Percentiles rank a stretch among this genome's conserved stretches.
phyloP scores from a whole-genome alignment of 2,888 invertebrate genomes.

The Chrysomela aeneicollis region DNA sequence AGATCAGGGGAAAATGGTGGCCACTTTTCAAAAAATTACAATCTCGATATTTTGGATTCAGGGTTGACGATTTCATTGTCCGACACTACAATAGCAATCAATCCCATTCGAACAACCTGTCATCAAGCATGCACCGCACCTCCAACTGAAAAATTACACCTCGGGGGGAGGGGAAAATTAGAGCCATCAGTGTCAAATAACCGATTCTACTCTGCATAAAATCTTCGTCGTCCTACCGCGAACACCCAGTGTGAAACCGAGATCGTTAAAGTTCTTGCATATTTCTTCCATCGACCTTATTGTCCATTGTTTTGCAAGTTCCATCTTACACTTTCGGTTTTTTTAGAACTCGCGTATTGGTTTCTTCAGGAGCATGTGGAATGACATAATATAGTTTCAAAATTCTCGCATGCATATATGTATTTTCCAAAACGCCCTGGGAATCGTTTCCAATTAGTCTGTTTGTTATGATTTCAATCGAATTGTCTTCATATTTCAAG shows the following conservation, averaged over 20 bases:
- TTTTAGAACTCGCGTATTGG: background rate
- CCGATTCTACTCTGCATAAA: constrained; percentile 53
- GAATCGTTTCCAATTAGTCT: background rate
- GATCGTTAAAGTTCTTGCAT: constrained; percentile 32
- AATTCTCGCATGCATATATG: constrained; percentile 9
- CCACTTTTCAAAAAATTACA: too few relatives aligned
- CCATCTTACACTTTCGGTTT: background rate
- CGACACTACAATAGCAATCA: constrained; percentile 1
- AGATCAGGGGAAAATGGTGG: too few relatives aligned
- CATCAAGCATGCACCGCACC: constrained; percentile 13
- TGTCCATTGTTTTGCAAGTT: constrained; percentile 35
- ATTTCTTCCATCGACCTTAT: constrained; percentile 34
- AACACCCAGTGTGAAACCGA: constrained; percentile 41
- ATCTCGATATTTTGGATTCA: background rate
- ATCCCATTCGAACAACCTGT: constrained; percentile 13
- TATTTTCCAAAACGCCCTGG: background rate
- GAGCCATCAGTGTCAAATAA: background rate
- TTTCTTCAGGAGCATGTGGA: background rate
- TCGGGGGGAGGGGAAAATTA: constrained; percentile 20
- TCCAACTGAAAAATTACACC: background rate
- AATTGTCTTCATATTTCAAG: background rate
- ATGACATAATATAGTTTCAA: background rate
- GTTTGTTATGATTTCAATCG: background rate
- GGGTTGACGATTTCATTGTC: background rate
- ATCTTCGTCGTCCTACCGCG: constrained; percentile 44